Base-by-base conservation (phyloP, 2,797 vertebrate genomes). In the Carapus acus region DNA sequence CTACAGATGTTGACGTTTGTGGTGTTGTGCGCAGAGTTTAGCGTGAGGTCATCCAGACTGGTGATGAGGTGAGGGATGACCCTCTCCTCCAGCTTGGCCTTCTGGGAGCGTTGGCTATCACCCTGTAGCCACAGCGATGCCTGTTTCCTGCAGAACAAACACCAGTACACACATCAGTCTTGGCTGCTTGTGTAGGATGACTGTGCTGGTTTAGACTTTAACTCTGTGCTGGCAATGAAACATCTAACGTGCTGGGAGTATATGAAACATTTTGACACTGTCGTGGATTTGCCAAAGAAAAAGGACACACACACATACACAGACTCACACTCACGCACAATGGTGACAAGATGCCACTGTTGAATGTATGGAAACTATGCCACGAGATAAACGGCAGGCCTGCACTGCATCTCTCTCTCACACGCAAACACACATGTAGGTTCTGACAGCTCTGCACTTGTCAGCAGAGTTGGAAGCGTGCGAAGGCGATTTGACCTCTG, bases 71-170 rank as follows among this genome's bases (percentile, higher is more conserved):
- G 88, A 45, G 87, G 83, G 55, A 91, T 65, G 1, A 60, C 81
- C 58, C 80, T 86, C 19, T 81, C 85, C 54, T 91, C 88, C 63
- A 64, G 62, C 65, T 66, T 80, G 7, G 74, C 80, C 77, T 89
- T 92, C 76, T 91, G 90, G 16, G 91, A 84, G 50, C 76, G 86
- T 48, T 87, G 86, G 43, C 88, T 71, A 58, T 95, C 92, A 38
- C 94, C 92, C 64, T 92, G 90, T 54, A 87, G 69, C 94, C 96
- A 98, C 37, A 98, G 69, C 1, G 77, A 75, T 0, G 86, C 61
- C 79, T 97, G 94, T 56, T 94, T 97, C 82, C 96, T 98, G 85
- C 36, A 9, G 65, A 13, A 62, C 19, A 58, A 22, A 59, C 7
- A 23, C 8, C n/a, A 2, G 38, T 9, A 27, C 24, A 27, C 24